A percentile compares a stretch with the other conserved stretches of the same genome.
Conservation (phyloP, 2,797 vertebrate species). For the Amniataba percoides region DNA sequence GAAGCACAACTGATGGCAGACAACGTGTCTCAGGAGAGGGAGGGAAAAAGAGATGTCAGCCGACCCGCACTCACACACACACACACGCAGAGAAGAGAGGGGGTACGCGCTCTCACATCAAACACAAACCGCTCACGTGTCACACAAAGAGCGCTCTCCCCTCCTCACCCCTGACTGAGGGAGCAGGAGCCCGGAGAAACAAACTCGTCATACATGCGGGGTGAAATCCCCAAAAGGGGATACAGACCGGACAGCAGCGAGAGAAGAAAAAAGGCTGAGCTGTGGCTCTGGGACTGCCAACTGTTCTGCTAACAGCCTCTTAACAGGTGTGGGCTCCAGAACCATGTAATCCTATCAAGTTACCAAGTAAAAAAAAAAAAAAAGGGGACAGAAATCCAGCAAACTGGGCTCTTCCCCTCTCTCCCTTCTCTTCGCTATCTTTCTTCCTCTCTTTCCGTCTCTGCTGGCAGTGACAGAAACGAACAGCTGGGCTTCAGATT, state of each 20-base stretch:
- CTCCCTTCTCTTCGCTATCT: constrained; percentile 28
- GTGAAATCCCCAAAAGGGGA: constrained; percentile 77
- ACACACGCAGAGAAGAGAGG: background rate
- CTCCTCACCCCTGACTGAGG: constrained; percentile 45
- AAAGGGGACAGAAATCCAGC: constrained; percentile 78
- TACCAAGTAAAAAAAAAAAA: constrained; percentile 80
- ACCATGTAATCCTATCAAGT: constrained; percentile 90
- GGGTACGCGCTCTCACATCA: constrained; percentile 56
- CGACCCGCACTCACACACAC: constrained; percentile 39
- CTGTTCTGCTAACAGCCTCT: constrained; percentile 89
- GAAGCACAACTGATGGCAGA: constrained; percentile 71
- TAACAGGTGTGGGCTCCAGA: constrained; percentile 89
- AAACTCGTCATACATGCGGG: constrained; percentile 58
- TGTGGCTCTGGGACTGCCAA: constrained; percentile 82
- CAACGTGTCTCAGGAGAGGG: constrained; percentile 65
- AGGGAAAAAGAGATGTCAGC: constrained; percentile 70
- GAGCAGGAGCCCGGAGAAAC: constrained; percentile 56
- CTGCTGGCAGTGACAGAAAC: constrained; percentile 84
- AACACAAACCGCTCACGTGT: constrained; percentile 63
- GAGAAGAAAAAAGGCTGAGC: constrained; percentile 74
- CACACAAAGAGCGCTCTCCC: constrained; percentile 53
- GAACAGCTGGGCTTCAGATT: constrained; percentile 92
- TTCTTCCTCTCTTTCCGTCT: constrained; percentile 62
- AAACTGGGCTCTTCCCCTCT: constrained; percentile 73
- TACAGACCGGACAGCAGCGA: constrained; percentile 58